phyloP scores from a whole-genome alignment of 2,888 invertebrate genomes.

The Branchinecta sandiegonensis region DNA sequence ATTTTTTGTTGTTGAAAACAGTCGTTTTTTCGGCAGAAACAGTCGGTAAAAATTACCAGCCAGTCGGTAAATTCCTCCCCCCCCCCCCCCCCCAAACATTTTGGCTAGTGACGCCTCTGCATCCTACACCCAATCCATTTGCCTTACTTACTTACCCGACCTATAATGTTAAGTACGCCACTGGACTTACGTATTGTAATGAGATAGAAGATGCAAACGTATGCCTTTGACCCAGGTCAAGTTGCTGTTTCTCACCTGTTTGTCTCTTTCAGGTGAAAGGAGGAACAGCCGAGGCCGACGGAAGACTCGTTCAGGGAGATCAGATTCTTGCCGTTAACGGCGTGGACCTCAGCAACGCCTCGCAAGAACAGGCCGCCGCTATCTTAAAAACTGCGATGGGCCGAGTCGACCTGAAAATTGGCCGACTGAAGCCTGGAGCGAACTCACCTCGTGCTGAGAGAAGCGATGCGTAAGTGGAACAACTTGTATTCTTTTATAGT shows the following conservation, averaged over 20 bases:
- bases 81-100: no score
- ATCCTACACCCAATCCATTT: no score
- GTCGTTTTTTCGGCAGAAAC: no score
- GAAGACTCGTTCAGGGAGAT: constrained; percentile 80
- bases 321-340: constrained; percentile 76
- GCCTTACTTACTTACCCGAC: no score
- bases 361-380: constrained; percentile 66
- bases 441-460: constrained; percentile 22
- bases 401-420: constrained; percentile 65
- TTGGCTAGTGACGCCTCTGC: no score
- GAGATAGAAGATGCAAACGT: neutral
- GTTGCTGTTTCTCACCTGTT: neutral
- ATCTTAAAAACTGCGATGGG: constrained; percentile 74
- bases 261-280: constrained; percentile 53
- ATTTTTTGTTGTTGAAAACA: no score
- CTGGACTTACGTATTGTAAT: no score
- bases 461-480: constrained; percentile 25
- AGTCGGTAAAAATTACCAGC: no score
- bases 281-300: constrained; percentile 69
- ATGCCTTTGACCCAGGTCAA: neutral
- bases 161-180: no score
- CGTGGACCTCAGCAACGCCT: constrained; percentile 54
- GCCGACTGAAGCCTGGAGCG: constrained; percentile 57
- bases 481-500: neutral
- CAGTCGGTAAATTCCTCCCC: no score